Conservation (phyloP, 2,888 invertebrate genomes). For the Teinopalpus imperialis region DNA sequence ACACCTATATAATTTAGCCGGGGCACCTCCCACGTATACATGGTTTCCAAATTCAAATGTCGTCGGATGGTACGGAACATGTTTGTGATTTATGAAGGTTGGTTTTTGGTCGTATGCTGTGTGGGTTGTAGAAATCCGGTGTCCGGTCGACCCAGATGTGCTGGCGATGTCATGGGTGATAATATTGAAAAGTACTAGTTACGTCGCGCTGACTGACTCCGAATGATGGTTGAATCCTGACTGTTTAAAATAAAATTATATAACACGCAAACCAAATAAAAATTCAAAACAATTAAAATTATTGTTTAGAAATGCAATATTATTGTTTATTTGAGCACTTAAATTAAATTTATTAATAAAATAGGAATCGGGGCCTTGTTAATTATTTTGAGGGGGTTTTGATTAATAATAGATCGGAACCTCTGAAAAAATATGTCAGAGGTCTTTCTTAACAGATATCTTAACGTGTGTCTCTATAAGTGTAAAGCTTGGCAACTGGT, state of each 20-base stretch:
- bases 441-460: conserved; percentile 42
- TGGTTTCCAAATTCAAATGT: conserved; percentile 49
- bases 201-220: conserved; percentile 41
- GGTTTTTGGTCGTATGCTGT: conserved; percentile 45
- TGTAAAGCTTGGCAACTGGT: conserved; percentile 60
- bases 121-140: conserved; percentile 53
- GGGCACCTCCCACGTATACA: conserved; percentile 46
- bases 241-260: too few relatives aligned
- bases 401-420: not conserved
- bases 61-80: conserved; percentile 37
- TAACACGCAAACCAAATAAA: too few relatives aligned
- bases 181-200: conserved; percentile 54
- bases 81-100: conserved; percentile 48
- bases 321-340: too few relatives aligned
- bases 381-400: too few relatives aligned
- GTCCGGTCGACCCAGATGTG: conserved; percentile 74
- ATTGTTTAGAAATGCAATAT: too few relatives aligned
- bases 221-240: conserved; percentile 25
- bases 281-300: too few relatives aligned
- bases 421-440: conserved; percentile 1
- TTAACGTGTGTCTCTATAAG: conserved; percentile 41
- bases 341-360: too few relatives aligned
- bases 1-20: conserved; percentile 38
- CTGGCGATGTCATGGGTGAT: conserved; percentile 63
- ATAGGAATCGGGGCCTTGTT: too few relatives aligned